Base-by-base conservation (phyloP, 2,888 invertebrate genomes). In the Cartodere bifasciata region DNA sequence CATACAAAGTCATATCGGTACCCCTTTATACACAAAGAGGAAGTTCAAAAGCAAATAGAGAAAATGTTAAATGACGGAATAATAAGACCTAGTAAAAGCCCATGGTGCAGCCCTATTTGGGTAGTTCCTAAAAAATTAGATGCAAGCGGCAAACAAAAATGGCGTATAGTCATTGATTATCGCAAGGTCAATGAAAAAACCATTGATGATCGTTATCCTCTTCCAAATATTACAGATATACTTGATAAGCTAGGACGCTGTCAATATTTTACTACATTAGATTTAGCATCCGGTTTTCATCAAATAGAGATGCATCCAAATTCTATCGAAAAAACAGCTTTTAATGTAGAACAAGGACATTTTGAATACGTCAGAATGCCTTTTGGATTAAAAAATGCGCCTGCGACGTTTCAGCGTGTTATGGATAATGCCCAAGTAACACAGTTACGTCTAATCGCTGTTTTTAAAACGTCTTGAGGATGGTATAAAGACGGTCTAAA, bases 101-200 rank as follows among this genome's bases (percentile, higher is more conserved):
- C 53, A 0, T 57, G 50, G 49, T 48, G 43, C 25, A 44, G 46
- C 4, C 56, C 53, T 1, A 44, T 55, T 2, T 52, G 52, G 40
- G 35, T 56, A 20, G 55, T 56, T 1, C 51, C 53, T 0, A 53
- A 56, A 30, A 55, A 56, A 38, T 4, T 39, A 4, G 54, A 53
- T 15, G 38, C 47, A 1, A 39, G 42, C 0, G 50, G 51, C 1
- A 39, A 50, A 40, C 16, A 28, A 11, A 56, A 54, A 39, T 53
- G 44, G 44, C 28, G 50, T 22, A 24, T 52, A 4, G 50, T 56
- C 13, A 24, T 49, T 36, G 37, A 56, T 43, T 31, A 41, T 36
- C 2, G 51, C 32, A 28, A 50, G 44, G 10, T 46, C 38, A 54
- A 53, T 29, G 43, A 50, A 13, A 39, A 37, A 23, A 52, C 52